Base-by-base conservation (phyloP, 2,797 vertebrate species). In the Miichthys miiuy region DNA sequence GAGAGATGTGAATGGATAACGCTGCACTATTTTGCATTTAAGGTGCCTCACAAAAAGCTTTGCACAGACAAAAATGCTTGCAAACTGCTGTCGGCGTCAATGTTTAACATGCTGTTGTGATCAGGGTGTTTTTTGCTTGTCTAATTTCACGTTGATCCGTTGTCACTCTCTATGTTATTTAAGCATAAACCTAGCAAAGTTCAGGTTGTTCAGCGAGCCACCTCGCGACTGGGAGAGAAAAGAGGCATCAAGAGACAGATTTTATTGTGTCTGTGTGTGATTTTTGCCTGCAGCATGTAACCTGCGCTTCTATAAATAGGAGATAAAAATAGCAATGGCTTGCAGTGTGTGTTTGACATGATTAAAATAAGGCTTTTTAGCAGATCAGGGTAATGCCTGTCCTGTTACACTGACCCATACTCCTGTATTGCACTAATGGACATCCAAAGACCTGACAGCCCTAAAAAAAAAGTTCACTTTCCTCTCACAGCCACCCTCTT, bases 281-380 rank as follows among this genome's bases (percentile, higher is more conserved):
- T 68, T 79, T 79, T 64, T 77, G 83, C 62, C 71, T 77, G 60
- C 72, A 74, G 85, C 68, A 44, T 23, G 2, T 55, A 83, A 88
- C 74, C 64, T 81, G 75, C 3, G 12, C 47, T 38, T 74, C 82
- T 92, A 84, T 90, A 83, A 91, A 93, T 89, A 91, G 82, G 57
- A 68, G 25, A 42, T 1, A 38, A 38, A 38, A 38, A 38, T 38
- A 38, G 34, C 34, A 38, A 1, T 73, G 57, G 58, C 75, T 82
- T 44, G 21, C 73, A 62, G 77, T 71, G 72, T 81, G 70, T 77
- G 73, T 72, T 89, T 89, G 84, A 89, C 68, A 46, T 91, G 80
- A 88, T 81, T 47, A 70, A 74, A 79, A 38, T 61, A 51, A 60
- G 83, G 72, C 84, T 91, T 91, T 86, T 90, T 85, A 85, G 77